Evolutionary conservation across 2,113 vertebrate species (phyloP), one percentile per base, ranked within the genome.

Genomic region (Glaucomys volans): DNA sequence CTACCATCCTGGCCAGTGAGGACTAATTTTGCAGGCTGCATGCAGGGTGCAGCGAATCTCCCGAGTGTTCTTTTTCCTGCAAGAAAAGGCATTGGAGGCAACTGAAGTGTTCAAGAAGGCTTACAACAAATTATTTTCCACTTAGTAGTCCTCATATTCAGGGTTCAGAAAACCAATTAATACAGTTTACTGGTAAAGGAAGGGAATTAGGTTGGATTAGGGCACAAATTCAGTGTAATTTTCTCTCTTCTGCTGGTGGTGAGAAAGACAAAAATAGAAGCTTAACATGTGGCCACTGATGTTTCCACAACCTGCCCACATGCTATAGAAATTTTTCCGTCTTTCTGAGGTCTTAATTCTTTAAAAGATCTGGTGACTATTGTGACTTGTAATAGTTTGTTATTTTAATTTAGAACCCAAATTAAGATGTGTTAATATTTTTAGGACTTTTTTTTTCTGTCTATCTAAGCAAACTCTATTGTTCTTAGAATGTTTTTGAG

Each of bases 121-220:
- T 95, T 91, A 82, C 0, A 4, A 47, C 4, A 80, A 95, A 94
- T 91, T 93, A 67, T 96, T 92, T 85, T 80, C 88, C 44, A 93
- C 86, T 96, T 94, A 91, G 66, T 54, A 80, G 71, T 77, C 75
- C 50, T 95, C n/a, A 76, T 92, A 92, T 92, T 96, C 96, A 52
- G 64, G 35, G 28, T 97, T 91, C 87, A 95, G 57, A 83, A 96
- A 97, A 86, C 37, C 79, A 96, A 80, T 93, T 82, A 94, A 75
- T 91, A 83, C 13, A 96, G 42, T 96, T 94, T 93, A 64, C 86
- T 66, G 22, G 86, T 76, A 96, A 95, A 91, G 82, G 54, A 89
- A 92, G 22, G 66, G 42, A 93, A 93, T 96, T 96, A 87, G 44
- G 35, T 79, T 90, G 86, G 93, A 89, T 97, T 95, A 91, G 44